Percentiles rank a stretch among this genome's conserved stretches.
Evolutionary conservation across 2,888 invertebrate genomes (phyloP).

Genomic region (Calliphora vomitoria): DNA sequence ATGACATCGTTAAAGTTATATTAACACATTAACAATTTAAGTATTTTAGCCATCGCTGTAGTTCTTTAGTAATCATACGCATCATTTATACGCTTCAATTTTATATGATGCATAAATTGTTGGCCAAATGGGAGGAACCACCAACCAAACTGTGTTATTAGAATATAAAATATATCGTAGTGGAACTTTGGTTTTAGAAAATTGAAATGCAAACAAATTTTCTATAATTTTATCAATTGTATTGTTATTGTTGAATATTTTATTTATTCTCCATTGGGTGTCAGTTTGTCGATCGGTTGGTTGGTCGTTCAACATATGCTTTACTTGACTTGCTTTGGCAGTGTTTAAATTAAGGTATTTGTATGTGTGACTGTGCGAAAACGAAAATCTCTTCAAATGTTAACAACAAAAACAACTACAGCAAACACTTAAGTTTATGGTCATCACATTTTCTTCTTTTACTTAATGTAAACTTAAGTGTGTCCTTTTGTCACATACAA

Average conservation of each 20-base stretch:
- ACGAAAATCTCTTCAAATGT: constrained; percentile 67
- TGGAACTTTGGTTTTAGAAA: neutral
- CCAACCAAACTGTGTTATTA: neutral
- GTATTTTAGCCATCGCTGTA: neutral
- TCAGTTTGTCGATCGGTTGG: neutral
- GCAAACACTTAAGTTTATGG: constrained; percentile 69
- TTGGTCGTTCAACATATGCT: constrained; percentile 12
- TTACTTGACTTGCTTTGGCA: constrained; percentile 1
- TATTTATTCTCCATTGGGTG: no score
- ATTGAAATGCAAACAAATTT: neutral
- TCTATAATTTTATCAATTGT: neutral
- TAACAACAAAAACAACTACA: constrained; percentile 41
- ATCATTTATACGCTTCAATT: neutral
- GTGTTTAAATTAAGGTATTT: constrained; percentile 16
- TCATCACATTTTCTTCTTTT: constrained; percentile 54
- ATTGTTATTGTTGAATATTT: no score
- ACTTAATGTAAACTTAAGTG: constrained; percentile 69
- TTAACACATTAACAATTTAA: constrained; percentile 45
- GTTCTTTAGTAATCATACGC: constrained; percentile 1
- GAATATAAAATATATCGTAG: neutral
- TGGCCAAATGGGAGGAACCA: neutral
- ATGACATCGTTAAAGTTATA: constrained; percentile 48
- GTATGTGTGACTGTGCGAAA: constrained; percentile 36
- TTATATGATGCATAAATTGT: neutral
- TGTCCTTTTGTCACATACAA: constrained; percentile 72